phyloP scores from a whole-genome alignment of 2,113 vertebrate genomes.

The Prochilodus magdalenae region DNA sequence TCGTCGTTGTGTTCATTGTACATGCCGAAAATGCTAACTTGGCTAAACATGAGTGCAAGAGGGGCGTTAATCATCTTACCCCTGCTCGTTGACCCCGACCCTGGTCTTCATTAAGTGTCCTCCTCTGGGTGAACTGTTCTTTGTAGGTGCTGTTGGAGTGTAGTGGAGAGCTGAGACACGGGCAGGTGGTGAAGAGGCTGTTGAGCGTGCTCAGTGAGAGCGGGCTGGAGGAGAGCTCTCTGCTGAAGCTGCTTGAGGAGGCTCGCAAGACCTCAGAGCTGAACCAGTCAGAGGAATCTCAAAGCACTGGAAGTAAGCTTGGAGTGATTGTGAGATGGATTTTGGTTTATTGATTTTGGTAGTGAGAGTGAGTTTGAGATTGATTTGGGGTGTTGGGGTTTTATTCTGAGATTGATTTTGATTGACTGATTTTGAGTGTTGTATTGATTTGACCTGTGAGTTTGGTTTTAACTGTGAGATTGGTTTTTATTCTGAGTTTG shows the following conservation, averaged over 20 bases:
- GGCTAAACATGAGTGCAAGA: too few relatives aligned
- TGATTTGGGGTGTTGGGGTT: too few relatives aligned
- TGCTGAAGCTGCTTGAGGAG: constrained; percentile 76
- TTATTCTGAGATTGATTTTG: too few relatives aligned
- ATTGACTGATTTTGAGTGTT: too few relatives aligned
- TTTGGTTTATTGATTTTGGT: too few relatives aligned
- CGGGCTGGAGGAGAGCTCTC: constrained; percentile 69
- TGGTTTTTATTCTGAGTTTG: too few relatives aligned
- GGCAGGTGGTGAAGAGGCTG: constrained; percentile 69
- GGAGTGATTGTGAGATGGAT: background rate
- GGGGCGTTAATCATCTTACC: too few relatives aligned
- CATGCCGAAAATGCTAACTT: too few relatives aligned
- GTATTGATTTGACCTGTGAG: too few relatives aligned
- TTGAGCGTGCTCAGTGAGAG: constrained; percentile 74
- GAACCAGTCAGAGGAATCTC: constrained; percentile 68
- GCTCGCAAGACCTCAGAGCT: constrained; percentile 69
- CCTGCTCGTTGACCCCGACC: background rate
- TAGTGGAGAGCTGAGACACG: constrained; percentile 73
- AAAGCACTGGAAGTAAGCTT: constrained; percentile 42
- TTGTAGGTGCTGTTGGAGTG: constrained; percentile 80
- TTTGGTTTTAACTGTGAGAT: too few relatives aligned
- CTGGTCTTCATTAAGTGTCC: background rate
- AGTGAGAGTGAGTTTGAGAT: too few relatives aligned
- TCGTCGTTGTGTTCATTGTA: too few relatives aligned
- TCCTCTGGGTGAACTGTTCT: background rate